Base-by-base conservation (phyloP, 2,797 vertebrate species). In the Paguma larvata region DNA sequence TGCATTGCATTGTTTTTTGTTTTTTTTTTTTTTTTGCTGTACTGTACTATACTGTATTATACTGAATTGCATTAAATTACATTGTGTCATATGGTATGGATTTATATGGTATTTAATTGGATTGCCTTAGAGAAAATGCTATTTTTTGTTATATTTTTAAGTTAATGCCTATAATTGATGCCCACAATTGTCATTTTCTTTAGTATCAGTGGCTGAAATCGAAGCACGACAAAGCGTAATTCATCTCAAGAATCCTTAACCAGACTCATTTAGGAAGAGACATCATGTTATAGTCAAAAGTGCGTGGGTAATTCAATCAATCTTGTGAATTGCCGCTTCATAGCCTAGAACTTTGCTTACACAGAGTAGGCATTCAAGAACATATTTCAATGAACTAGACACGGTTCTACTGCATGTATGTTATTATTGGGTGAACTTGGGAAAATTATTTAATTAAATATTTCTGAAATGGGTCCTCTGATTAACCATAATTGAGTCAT, bases 71-170 rank as follows among this genome's bases (percentile, higher is more conserved):
- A 41, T 41, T 32, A 11, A 0, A 23, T 19, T 82, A 78, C 70
- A 48, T 72, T 67, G 14, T 23, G 11, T 48, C 11, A 0, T 59
- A 15, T 59, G 25, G 6, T 62, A 25, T 65, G 14, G n/a, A 90
- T 63, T 68, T 77, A 90, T 11, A 6, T 44, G 25, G 12, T 13
- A 34, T 90, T 75, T 65, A 44, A 63, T 18, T 85, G 12, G 0
- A 77, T 70, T 75, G 3, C 25, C 56, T 86, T 67, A 80, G 21
- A 84, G 15, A 96, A 94, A 86, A 34, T 56, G 16, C 30, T 38
- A 75, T 83, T 92, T 84, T 18, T 62, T 83, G 62, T 77, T 72
- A 63, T 53, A 30, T 68, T 75, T 95, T 93, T 73, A 6, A 85
- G 27, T 12, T 32, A 38, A 67, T 95, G n/a, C 44, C 68, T 18